Base-by-base conservation (phyloP, 2,888 invertebrate species). In the Acrocyrtus sp. region DNA sequence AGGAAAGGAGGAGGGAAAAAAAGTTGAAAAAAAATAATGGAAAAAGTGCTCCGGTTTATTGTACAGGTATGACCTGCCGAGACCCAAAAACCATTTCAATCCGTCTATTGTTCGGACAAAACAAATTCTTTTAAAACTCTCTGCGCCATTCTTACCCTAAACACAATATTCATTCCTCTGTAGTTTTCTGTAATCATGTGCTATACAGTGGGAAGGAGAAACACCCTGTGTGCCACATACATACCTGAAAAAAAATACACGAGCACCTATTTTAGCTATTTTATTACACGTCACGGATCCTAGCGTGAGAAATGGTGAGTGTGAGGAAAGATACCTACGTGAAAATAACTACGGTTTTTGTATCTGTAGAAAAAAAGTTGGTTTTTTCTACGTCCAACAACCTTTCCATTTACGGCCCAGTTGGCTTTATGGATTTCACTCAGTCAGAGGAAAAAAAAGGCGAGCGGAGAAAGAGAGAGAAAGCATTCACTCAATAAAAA, bases 281-380 rank as follows among this genome's bases (percentile, higher is more conserved):
- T 70, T 63, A 70, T 70, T 70, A 51, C 70, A 63, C 70, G 57
- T 63, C 62, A 70, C 51, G 57, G 70, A 70, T 70, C 57, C 63
- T 70, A 63, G 70, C 70, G 63, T 70, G 69, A 69, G 69, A 69
- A 69, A 69, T 62, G 56, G 61, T 54, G 69, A 69, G 69, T 69
- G 69, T 69, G 61, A 48, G 62, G 61, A 69, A 53, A 60, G 27
- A 54, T 56, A 45, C 41, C 15, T 26, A 34, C 21, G 21, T 54
- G 21, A 17, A 39, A 26, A 39, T 51, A 67, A 67, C 51, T 67
- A 22, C 45, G 43, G 57, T 51, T 61, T 54, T 45, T 45, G n/a
- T n/a, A n/a, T n/a, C 68, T 54, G 53, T 45, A 50, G n/a, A 54
- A 65, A 54, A 58, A 51, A 58, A 50, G 48, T 50, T n/a, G n/a